A percentile compares a stretch with the other conserved stretches of the same genome.
phyloP scores from a whole-genome alignment of 2,888 invertebrate genomes.

The Diloba caeruleocephala region DNA sequence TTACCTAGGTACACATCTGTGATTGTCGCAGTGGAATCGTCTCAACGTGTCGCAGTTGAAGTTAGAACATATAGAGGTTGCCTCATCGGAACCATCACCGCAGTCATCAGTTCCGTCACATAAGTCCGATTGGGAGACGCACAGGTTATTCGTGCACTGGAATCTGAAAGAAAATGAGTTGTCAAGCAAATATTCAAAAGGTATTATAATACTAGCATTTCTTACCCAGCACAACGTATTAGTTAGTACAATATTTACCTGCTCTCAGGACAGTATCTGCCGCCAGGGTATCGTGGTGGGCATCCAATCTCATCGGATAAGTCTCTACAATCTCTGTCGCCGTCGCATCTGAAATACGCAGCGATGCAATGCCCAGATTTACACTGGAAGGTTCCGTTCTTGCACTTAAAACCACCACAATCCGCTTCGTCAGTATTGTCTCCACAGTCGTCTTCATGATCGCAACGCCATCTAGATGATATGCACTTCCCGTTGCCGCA shows the following conservation, averaged over 20 bases:
- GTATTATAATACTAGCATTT: not conserved
- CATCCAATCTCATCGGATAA: constrained; percentile 97
- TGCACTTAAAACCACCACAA: constrained; percentile 95
- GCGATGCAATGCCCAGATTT: constrained; percentile 97
- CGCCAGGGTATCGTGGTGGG: constrained; percentile 95
- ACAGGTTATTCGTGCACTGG: constrained; percentile 97
- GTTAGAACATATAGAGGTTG: constrained; percentile 93
- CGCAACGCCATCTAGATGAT: constrained; percentile 97
- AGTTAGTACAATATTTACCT: constrained; percentile 66
- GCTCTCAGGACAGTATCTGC: constrained; percentile 96
- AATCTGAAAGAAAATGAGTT: constrained; percentile 87
- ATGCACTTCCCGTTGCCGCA: constrained; percentile 97
- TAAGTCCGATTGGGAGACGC: constrained; percentile 96
- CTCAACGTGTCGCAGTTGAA: constrained; percentile 95
- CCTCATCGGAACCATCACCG: constrained; percentile 97
- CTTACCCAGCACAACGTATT: too few species aligned
- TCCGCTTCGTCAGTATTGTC: constrained; percentile 97
- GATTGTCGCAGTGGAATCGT: constrained; percentile 97
- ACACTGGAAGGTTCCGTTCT: constrained; percentile 97
- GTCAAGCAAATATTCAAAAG: not conserved
- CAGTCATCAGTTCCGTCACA: constrained; percentile 98
- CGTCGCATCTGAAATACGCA: constrained; percentile 96
- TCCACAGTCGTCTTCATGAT: constrained; percentile 98
- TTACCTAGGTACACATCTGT: constrained; percentile 93
- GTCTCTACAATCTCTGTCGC: constrained; percentile 96